phyloP scores from a whole-genome alignment of 2,113 vertebrate species.

The Serranochromis macrocephalus region DNA sequence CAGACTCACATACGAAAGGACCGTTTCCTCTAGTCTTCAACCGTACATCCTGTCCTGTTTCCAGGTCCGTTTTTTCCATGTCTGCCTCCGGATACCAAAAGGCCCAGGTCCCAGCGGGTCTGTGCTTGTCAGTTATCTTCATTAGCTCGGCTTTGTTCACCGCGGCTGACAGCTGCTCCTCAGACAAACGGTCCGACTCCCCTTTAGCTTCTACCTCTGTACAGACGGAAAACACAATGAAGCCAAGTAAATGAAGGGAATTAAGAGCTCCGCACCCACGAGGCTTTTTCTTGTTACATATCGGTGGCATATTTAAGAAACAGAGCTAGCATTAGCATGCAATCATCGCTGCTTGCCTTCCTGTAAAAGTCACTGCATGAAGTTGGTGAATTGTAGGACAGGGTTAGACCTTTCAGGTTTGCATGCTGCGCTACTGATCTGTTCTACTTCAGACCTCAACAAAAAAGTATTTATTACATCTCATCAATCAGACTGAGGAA shows the following conservation, averaged over 20 bases:
- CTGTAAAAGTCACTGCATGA: not conserved
- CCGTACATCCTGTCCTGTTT: constrained; percentile 71
- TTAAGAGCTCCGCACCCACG: not conserved
- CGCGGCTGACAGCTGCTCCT: constrained; percentile 60
- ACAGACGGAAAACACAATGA: not conserved
- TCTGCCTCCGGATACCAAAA: constrained; percentile 82
- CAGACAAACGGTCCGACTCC: constrained; percentile 69
- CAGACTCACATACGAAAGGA: constrained; percentile 80
- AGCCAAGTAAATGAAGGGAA: not conserved
- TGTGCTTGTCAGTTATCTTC: constrained; percentile 65
- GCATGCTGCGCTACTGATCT: not conserved
- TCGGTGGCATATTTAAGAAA: not conserved
- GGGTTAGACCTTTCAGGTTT: not conserved
- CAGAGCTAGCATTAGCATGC: not conserved
- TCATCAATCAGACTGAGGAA: not conserved
- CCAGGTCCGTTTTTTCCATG: constrained; percentile 76
- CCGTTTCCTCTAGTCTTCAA: constrained; percentile 81
- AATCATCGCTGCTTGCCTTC: not conserved
- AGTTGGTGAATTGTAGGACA: not conserved
- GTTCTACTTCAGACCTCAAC: not conserved
- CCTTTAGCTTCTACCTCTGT: constrained; percentile 81
- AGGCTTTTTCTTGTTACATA: not conserved
- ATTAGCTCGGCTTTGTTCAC: constrained; percentile 74
- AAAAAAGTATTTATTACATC: not conserved
- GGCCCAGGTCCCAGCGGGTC: constrained; percentile 66